These are phyloP conservation scores for Chaenogobius annularis DNA, from an alignment of 2,113 vertebrate genomes.

Conservation along the genomic window DNA sequence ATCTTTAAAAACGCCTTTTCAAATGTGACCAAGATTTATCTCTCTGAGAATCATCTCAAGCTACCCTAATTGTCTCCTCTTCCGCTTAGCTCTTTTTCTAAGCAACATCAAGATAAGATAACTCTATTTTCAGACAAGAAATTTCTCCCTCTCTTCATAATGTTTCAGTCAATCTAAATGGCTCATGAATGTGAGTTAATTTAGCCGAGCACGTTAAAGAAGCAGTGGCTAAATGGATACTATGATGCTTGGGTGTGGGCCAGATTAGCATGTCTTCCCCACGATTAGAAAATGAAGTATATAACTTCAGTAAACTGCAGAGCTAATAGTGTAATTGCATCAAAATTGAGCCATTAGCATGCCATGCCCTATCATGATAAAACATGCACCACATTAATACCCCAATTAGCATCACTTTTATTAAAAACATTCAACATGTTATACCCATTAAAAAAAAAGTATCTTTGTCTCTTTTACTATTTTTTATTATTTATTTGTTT, in stretches of 20 bases:
- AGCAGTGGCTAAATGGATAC: constrained; percentile 12
- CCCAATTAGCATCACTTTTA: constrained; percentile 42
- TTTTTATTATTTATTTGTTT: too few relatives aligned
- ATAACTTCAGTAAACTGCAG: neutral
- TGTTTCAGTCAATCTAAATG: constrained; percentile 52
- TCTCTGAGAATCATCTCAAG: constrained; percentile 43
- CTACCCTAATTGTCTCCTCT: constrained; percentile 54
- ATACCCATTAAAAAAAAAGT: too few relatives aligned
- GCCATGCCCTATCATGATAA: constrained; percentile 42
- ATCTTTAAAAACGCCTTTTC: constrained; percentile 28
- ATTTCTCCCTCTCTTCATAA: constrained; percentile 32
- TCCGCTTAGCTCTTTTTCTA: constrained; percentile 43
- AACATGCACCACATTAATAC: constrained; percentile 50
- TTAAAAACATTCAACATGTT: constrained; percentile 5
- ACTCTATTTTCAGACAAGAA: constrained; percentile 49
- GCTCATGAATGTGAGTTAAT: constrained; percentile 46
- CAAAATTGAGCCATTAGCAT: constrained; percentile 44
- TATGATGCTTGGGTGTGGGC: constrained; percentile 33
- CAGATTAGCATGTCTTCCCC: constrained; percentile 41
- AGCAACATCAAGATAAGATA: constrained; percentile 60
- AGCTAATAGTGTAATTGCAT: constrained; percentile 20
- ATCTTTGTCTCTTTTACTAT: too few relatives aligned
- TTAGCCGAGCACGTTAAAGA: constrained; percentile 38
- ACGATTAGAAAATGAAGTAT: constrained; percentile 24
- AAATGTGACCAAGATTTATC: constrained; percentile 32